Evolutionary conservation across 1,140 invertebrate genomes (phyloP).

Genomic region (Trigoniulus corallinus): DNA sequence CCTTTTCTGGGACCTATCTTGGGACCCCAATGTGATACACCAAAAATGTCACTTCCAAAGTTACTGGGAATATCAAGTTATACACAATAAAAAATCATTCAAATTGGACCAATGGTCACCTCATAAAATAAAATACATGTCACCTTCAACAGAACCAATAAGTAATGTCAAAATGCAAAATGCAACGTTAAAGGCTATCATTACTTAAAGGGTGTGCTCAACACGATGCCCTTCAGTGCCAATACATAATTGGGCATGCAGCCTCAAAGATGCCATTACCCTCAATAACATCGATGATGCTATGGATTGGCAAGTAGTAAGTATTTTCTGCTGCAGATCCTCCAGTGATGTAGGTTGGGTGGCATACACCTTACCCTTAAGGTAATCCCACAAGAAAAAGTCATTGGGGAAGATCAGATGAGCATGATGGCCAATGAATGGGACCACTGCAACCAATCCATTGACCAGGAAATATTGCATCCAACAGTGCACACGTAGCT

Average conservation of each 20-base stretch:
- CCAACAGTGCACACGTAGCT: conserved; percentile 18
- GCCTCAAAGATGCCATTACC: neutral
- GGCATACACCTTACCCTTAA: conserved; percentile 21
- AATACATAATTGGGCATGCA: conserved; percentile 4
- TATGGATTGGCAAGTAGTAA: neutral
- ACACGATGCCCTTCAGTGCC: neutral
- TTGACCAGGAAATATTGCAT: conserved; percentile 20
- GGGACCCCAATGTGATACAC: too few species aligned
- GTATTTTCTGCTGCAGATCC: neutral
- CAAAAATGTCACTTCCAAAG: too few species aligned
- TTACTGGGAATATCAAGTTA: too few species aligned
- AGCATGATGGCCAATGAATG: conserved; percentile 25
- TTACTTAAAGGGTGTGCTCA: neutral
- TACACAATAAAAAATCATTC: too few species aligned
- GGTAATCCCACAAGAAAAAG: conserved; percentile 27
- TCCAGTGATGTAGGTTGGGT: neutral
- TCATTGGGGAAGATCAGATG: conserved; percentile 25
- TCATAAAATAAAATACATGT: too few species aligned
- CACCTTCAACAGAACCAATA: too few species aligned
- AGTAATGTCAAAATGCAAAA: too few species aligned
- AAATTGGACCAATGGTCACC: too few species aligned
- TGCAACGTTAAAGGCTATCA: too few species aligned
- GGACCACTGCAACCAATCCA: conserved; percentile 26
- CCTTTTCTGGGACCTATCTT: too few species aligned
- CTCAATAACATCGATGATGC: neutral